Percentiles rank a stretch among this genome's conserved stretches.
phyloP scores from a whole-genome alignment of 1,140 invertebrate genomes.

The Ceratina calcarata region DNA sequence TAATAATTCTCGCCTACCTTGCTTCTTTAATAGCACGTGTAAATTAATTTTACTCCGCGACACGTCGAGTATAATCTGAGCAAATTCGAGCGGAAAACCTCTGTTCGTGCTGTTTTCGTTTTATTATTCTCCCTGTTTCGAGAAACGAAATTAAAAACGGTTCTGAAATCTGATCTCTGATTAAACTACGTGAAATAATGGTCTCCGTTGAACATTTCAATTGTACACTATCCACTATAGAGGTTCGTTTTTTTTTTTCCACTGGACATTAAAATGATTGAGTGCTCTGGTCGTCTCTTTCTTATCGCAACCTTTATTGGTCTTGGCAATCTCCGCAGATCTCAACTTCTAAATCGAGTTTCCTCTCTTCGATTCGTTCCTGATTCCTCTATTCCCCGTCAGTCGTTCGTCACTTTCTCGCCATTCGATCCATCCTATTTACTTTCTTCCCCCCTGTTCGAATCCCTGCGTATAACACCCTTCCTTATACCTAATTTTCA shows the following conservation, averaged over 20 bases:
- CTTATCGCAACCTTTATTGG: neutral
- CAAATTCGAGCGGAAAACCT: neutral
- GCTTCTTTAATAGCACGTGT: conserved; percentile 36
- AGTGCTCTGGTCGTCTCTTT: neutral
- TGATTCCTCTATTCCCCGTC: no score
- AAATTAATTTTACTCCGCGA: conserved; percentile 17
- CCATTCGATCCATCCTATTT: neutral
- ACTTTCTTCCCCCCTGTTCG: neutral
- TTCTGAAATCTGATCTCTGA: neutral
- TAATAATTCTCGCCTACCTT: conserved; percentile 18
- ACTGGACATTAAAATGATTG: no score
- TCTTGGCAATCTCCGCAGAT: no score
- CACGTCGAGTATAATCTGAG: neutral
- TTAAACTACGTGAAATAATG: neutral
- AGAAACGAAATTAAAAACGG: no score
- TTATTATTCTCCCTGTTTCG: neutral
- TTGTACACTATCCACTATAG: neutral
- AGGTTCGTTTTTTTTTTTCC: neutral
- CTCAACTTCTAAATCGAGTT: neutral
- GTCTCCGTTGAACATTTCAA: no score
- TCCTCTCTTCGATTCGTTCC: neutral
- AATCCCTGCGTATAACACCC: no score
- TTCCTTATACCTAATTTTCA: neutral
- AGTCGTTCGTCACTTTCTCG: neutral
- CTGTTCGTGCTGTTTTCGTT: neutral